phyloP scores from a whole-genome alignment of 2,888 invertebrate species.

The Ctenicera cuprea region DNA sequence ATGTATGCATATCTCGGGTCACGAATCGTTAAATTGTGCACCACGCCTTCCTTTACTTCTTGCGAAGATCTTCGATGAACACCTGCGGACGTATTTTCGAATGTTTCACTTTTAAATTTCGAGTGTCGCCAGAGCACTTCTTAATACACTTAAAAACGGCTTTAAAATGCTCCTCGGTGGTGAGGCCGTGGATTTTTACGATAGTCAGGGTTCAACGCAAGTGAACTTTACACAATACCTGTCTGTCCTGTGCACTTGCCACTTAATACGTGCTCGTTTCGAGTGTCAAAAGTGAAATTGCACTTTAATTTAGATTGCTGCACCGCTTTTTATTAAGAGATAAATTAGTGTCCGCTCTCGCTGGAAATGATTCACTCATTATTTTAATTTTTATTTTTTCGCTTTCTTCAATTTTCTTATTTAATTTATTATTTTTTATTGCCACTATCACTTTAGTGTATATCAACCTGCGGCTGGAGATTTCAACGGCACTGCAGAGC shows the following conservation, averaged over 20 bases:
- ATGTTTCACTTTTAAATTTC: conserved; percentile 44
- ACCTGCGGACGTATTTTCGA: conserved; percentile 51
- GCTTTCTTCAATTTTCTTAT: conserved; percentile 8
- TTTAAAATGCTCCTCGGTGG: neutral
- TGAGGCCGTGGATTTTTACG: conserved; percentile 6
- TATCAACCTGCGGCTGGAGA: conserved; percentile 40
- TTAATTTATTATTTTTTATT: too few relatives aligned
- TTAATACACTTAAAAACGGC: neutral
- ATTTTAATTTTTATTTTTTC: too few relatives aligned
- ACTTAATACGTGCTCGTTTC: conserved; percentile 36
- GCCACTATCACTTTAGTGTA: neutral
- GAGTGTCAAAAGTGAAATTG: conserved; percentile 50
- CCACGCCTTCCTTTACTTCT: conserved; percentile 54
- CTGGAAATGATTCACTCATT: neutral
- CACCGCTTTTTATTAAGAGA: conserved; percentile 1
- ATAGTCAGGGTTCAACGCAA: conserved; percentile 43
- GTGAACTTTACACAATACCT: conserved; percentile 52
- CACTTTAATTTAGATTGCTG: conserved; percentile 25
- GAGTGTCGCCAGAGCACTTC: neutral
- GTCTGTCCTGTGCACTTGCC: conserved; percentile 43
- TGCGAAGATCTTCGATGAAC: conserved; percentile 43
- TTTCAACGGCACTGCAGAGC: neutral
- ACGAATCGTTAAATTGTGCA: conserved; percentile 56
- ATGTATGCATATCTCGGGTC: conserved; percentile 48
- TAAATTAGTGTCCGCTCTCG: neutral